A percentile compares a stretch with the other conserved stretches of the same genome.
Conservation (phyloP, 2,888 invertebrate species). For the Scelioninae gen. 2 region DNA sequence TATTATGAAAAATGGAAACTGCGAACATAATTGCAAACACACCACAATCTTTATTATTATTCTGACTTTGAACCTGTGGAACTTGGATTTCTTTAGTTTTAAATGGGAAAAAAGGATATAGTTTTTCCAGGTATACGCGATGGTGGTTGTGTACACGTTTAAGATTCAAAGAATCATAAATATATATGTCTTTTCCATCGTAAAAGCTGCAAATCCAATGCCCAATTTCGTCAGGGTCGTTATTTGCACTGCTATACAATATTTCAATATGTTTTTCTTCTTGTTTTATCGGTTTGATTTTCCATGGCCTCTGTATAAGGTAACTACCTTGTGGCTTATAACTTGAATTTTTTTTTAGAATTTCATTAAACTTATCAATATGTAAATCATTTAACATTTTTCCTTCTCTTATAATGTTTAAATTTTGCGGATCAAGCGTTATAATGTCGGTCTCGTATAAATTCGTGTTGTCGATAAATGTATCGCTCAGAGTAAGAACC, state of each 20-base stretch:
- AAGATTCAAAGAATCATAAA: constrained; percentile 39
- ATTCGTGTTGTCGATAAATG: no score
- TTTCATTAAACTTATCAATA: constrained; percentile 14
- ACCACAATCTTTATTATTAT: constrained; percentile 26
- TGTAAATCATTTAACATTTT: constrained; percentile 8
- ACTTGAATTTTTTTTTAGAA: constrained; percentile 13
- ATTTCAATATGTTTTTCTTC: constrained; percentile 34
- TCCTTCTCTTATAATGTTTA: constrained; percentile 2
- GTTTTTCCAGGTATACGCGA: constrained; percentile 12
- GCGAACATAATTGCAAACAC: constrained; percentile 27
- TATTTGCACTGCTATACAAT: constrained; percentile 13
- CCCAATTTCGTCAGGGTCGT: background rate
- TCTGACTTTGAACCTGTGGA: constrained; percentile 19
- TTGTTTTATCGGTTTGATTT: constrained; percentile 20
- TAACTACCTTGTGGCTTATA: constrained; percentile 18
- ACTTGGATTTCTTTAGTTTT: constrained; percentile 7
- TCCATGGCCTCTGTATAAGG: constrained; percentile 3
- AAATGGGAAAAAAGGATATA: constrained; percentile 29
- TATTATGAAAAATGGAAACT: constrained; percentile 16
- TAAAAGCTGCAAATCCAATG: constrained; percentile 34
- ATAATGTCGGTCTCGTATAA: no score
- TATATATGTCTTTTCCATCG: constrained; percentile 17
- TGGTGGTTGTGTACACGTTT: constrained; percentile 18
- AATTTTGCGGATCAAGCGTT: background rate
- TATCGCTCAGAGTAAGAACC: no score